Conservation (phyloP, 2,888 invertebrate genomes). For the Metallyticus violacea region DNA sequence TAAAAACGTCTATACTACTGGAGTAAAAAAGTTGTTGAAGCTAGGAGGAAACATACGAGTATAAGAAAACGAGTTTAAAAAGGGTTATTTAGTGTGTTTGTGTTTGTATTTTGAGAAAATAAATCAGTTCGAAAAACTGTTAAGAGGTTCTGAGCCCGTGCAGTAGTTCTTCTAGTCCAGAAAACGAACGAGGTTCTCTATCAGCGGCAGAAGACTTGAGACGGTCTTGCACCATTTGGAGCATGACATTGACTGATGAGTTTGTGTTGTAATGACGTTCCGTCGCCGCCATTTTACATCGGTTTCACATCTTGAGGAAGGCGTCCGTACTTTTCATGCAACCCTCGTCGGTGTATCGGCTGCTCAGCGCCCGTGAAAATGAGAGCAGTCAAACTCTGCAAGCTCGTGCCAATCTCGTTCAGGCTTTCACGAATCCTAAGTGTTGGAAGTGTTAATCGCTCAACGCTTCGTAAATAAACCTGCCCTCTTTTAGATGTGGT, state of each 20-base stretch:
- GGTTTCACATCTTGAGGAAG: neutral
- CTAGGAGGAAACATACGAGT: too few relatives aligned
- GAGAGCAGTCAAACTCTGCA: neutral
- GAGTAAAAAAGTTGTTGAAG: too few relatives aligned
- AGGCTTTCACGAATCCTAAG: neutral
- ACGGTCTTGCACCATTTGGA: neutral
- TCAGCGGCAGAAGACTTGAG: neutral
- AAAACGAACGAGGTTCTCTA: too few relatives aligned
- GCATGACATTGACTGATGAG: conserved; percentile 10
- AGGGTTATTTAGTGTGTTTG: too few relatives aligned
- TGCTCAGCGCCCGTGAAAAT: conserved; percentile 13
- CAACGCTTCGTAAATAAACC: too few relatives aligned
- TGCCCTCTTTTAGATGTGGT: too few relatives aligned
- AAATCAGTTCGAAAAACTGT: too few relatives aligned
- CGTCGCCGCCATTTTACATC: neutral
- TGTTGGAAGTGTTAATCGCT: neutral
- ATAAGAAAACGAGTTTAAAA: too few relatives aligned
- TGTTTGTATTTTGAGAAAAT: too few relatives aligned
- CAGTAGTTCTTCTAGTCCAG: too few relatives aligned
- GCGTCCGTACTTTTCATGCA: neutral
- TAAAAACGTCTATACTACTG: too few relatives aligned
- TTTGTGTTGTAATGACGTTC: conserved; percentile 10
- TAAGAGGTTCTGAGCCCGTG: too few relatives aligned
- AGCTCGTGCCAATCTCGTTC: neutral
- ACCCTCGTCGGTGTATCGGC: neutral